Evolutionary conservation across 2,113 vertebrate species (phyloP).

Genomic region (Hirundichthys speculiger): DNA sequence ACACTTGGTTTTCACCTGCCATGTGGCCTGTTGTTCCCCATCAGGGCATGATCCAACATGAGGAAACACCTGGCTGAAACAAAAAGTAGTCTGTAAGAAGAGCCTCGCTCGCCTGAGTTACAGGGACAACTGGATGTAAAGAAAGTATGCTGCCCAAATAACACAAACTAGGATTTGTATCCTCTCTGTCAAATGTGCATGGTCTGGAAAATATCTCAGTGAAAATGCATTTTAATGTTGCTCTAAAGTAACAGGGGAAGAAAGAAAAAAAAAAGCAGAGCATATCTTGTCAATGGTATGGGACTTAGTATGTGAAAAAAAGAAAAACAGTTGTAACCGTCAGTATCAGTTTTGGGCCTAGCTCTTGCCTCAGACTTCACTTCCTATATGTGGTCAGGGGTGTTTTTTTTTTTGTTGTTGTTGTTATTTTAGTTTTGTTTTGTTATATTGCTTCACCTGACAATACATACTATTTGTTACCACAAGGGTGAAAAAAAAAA

Average conservation of each 20-base stretch:
- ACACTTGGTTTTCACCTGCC: conserved; percentile 62
- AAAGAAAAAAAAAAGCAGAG: conserved; percentile 15
- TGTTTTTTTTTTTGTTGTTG: conserved; percentile 58
- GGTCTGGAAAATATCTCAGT: not conserved
- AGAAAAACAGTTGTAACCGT: conserved; percentile 60
- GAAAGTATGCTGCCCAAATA: conserved; percentile 53
- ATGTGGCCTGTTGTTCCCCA: conserved; percentile 66
- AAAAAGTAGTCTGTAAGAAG: conserved; percentile 50
- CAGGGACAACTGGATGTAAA: conserved; percentile 26
- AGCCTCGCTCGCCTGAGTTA: conserved; percentile 23
- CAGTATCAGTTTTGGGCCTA: conserved; percentile 62
- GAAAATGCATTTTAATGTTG: conserved; percentile 1
- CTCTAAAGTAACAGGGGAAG: conserved; percentile 11
- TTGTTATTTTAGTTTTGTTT: no score
- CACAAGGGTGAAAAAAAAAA: conserved; percentile 46
- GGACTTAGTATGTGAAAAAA: conserved; percentile 48
- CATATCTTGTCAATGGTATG: conserved; percentile 48
- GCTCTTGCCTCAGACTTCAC: conserved; percentile 71
- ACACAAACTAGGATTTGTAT: conserved; percentile 20
- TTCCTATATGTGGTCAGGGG: conserved; percentile 69
- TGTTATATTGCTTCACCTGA: conserved; percentile 58
- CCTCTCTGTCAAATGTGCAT: conserved; percentile 17
- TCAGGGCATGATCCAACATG: conserved; percentile 73
- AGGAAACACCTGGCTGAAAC: conserved; percentile 74
- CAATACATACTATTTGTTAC: conserved; percentile 48